Base-by-base conservation (phyloP, 2,888 invertebrate species). In the Boloria selene region DNA sequence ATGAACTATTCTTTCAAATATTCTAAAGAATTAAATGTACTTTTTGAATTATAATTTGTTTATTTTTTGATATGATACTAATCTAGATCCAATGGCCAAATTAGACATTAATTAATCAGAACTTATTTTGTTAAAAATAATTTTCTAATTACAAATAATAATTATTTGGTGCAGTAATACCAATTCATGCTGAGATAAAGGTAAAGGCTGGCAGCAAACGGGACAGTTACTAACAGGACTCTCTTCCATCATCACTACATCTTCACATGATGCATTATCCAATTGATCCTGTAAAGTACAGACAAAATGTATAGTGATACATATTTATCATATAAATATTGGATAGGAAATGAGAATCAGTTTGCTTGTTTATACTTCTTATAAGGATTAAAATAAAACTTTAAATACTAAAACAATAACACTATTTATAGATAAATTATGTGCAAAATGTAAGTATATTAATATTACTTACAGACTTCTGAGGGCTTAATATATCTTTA, bases 401-500 rank as follows among this genome's bases (percentile, higher is more conserved):
- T 26, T 26, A 7, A 52, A 31, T n/a, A 1, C 13, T 17, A 16
- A 2, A 53, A 53, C n/a, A 53, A 16, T 7, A 52, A 52, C n/a
- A 52, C 5, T 13, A n/a, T 52, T 52, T 7, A 44, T 10, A 4
- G n/a, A n/a, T n/a, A n/a, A n/a, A n/a, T n/a, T n/a, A n/a, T n/a
- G n/a, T n/a, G n/a, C n/a, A n/a, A n/a, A n/a, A n/a, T n/a, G n/a
- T n/a, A n/a, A n/a, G 31, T 38, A 38, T 38, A 55, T 26, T 26
- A 38, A 17, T 22, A 61, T 4, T 59, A 47, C 62, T 49, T 68
- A 90, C 92, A 56, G 83, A 75, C 79, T 90, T 89, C 74, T 90
- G 91, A 0, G 95, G 96, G 83, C 96, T 96, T 64, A 96, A 88
- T 74, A 96, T 95, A 87, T 97, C 97, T 77, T 94, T 93, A 82